These are phyloP conservation scores for Baronia brevicornis DNA, from an alignment of 2,888 invertebrate species.

Conservation along the genomic window DNA sequence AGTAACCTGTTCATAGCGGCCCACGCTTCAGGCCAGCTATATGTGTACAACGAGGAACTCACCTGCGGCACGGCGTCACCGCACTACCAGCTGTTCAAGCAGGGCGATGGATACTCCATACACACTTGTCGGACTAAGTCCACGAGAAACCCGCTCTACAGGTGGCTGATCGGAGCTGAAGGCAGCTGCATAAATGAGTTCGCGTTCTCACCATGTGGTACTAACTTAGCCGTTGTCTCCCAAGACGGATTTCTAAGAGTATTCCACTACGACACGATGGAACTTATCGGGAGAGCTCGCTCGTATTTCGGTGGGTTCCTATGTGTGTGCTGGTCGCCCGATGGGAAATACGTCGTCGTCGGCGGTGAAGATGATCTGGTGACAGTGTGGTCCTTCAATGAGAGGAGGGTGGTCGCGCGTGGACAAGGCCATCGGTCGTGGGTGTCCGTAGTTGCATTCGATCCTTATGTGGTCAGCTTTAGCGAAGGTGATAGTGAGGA, in stretches of 20 bases:
- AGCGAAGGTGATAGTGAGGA: slow-evolving; percentile 79
- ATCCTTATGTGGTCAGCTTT: slow-evolving; percentile 87
- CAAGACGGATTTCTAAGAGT: slow-evolving; percentile 96
- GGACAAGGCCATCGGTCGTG: slow-evolving; percentile 98
- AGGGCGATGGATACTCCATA: slow-evolving; percentile 94
- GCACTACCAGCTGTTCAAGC: slow-evolving; percentile 95
- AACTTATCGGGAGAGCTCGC: slow-evolving; percentile 92
- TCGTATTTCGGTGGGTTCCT: slow-evolving; percentile 99
- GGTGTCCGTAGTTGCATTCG: slow-evolving; percentile 98
- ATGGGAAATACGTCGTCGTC: slow-evolving; percentile 94
- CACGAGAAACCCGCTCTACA: slow-evolving; percentile 92
- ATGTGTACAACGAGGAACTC: slow-evolving; percentile 97
- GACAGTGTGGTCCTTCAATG: slow-evolving; percentile 96
- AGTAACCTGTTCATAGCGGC: slow-evolving; percentile 95
- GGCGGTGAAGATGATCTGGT: slow-evolving; percentile 99
- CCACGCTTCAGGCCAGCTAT: slow-evolving; percentile 96
- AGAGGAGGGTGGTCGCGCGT: slow-evolving; percentile 95
- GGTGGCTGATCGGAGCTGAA: slow-evolving; percentile 90
- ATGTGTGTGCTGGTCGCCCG: slow-evolving; percentile 99
- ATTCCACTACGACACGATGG: slow-evolving; percentile 98
- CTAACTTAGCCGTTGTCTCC: slow-evolving; percentile 94
- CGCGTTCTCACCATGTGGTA: slow-evolving; percentile 95
- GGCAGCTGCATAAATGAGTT: slow-evolving; percentile 95
- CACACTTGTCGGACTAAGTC: slow-evolving; percentile 97
- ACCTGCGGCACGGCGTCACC: slow-evolving; percentile 93